Conservation (phyloP, 1,140 invertebrate genomes). For the Ganaspis sp. region DNA sequence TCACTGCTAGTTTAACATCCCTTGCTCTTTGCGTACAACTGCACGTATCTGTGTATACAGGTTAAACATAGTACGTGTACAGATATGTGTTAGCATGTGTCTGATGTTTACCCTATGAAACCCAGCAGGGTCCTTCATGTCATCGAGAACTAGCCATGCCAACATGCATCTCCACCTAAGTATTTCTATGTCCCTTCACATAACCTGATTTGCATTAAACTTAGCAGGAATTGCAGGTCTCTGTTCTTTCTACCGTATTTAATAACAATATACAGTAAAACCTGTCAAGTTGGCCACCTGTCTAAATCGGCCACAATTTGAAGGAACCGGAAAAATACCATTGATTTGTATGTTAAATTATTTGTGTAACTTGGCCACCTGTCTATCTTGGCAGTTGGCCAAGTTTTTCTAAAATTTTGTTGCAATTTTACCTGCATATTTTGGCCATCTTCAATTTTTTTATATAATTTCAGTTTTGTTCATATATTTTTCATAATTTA, state of each 20-base stretch:
- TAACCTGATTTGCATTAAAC: neutral
- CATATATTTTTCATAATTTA: no score
- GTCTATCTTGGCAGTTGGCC: no score
- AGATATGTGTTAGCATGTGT: conserved; percentile 42
- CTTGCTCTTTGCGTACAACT: conserved; percentile 38
- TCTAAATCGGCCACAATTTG: conserved; percentile 33
- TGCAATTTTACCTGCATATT: no score
- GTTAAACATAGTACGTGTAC: conserved; percentile 42
- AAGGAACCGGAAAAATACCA: neutral
- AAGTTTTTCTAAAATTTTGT: no score
- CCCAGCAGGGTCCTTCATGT: conserved; percentile 8
- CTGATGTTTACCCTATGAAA: conserved; percentile 60
- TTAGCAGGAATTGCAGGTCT: no score
- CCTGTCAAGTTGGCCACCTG: neutral
- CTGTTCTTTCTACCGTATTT: no score
- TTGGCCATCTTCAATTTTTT: no score
- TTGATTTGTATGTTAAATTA: neutral
- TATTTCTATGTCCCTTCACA: neutral
- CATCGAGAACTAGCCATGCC: conserved; percentile 22
- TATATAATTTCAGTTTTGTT: no score
- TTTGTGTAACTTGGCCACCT: neutral
- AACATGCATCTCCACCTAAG: neutral
- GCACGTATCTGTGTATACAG: conserved; percentile 34
- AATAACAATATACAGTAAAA: no score
- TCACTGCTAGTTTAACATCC: conserved; percentile 56